phyloP scores from a whole-genome alignment of 37 sponge, comb jelly and placozoan species.

The Dysidea cf. avara region DNA sequence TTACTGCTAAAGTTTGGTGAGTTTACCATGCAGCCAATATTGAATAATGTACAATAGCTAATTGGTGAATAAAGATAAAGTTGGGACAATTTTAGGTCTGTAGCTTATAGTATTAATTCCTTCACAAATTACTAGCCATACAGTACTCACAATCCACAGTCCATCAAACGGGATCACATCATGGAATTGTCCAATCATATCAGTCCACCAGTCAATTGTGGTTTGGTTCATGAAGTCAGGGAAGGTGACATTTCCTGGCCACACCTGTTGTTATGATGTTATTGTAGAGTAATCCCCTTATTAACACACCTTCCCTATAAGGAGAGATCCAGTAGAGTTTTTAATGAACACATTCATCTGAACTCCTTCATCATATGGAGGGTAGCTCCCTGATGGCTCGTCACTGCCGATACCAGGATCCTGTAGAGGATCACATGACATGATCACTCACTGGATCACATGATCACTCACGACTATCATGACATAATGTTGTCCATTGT shows the following conservation, averaged over 20 bases:
- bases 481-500: slow-evolving; percentile 62
- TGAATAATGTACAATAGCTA: no score
- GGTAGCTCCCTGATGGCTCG: slow-evolving; percentile 43
- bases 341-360: slow-evolving; percentile 55
- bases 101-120: no score
- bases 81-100: no score
- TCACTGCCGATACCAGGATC: slow-evolving; percentile 77
- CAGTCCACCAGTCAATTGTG: slow-evolving; percentile 53
- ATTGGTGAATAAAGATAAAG: no score
- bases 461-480: slow-evolving; percentile 50
- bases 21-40: no score
- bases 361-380: slow-evolving; percentile 67
- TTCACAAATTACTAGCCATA: no score
- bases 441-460: background rate
- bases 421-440: slow-evolving; percentile 13
- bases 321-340: slow-evolving; percentile 36
- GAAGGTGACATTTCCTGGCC: slow-evolving; percentile 71
- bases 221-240: slow-evolving; percentile 70
- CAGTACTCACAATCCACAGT: slow-evolving; percentile 68
- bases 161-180: slow-evolving; percentile 62
- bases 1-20: no score
- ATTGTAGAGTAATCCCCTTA: background rate
- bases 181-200: slow-evolving; percentile 36
- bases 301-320: slow-evolving; percentile 54
- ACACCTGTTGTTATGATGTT: slow-evolving; percentile 34